Evolutionary conservation across 2,113 vertebrate genomes (phyloP), one percentile per base, ranked within the genome.

Genomic region (Halcyon malimbica): DNA sequence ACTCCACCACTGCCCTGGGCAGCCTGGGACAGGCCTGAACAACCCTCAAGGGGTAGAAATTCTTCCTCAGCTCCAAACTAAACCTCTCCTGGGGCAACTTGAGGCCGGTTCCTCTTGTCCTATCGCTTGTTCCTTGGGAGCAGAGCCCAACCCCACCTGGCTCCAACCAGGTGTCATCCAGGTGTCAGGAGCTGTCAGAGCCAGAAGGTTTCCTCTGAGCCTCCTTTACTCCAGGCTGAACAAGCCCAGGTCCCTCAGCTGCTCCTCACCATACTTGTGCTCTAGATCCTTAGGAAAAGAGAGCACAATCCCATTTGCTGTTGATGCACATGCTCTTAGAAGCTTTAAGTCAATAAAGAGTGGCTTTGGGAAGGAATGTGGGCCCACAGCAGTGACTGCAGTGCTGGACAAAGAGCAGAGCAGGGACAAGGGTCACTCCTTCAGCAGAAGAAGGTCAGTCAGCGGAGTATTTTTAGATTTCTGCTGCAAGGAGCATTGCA

Each of bases 301-400:
- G 16, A 78, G 19, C 35, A 73, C 35, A 62, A 78, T 23, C 6
- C 24, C 2, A 0, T 29, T 56, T 26, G 20, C 44, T 44, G 3
- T 37, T 44, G 16, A 56, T 41, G 19, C 19, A 18, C 67, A 44
- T 3, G 26, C 8, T 37, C 2, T 41, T 48, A 62, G 60, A 71
- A 71, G 16, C 16, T 78, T 2, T 11, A 67, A 81, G 11, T 37
- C 37, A 93, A 50, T 17, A 41, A 39, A 1, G 2, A 62, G 7
- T 20, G 23, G 82, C 15, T 79, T 77, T 39, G 62, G 19, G 35
- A 78, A 89, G 50, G 23, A 77, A 35, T 9, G 6, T 20, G 23
- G 15, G 6, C 11, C 23, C 7, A 18, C 25, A 68, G 60, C n/a
- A 64, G 31, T 0, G 3, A 5, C 10, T 3, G 10, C 50, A 16